A percentile compares a stretch with the other conserved stretches of the same genome.
phyloP scores from a whole-genome alignment of 2,888 invertebrate species.

The Papilio elwesi region DNA sequence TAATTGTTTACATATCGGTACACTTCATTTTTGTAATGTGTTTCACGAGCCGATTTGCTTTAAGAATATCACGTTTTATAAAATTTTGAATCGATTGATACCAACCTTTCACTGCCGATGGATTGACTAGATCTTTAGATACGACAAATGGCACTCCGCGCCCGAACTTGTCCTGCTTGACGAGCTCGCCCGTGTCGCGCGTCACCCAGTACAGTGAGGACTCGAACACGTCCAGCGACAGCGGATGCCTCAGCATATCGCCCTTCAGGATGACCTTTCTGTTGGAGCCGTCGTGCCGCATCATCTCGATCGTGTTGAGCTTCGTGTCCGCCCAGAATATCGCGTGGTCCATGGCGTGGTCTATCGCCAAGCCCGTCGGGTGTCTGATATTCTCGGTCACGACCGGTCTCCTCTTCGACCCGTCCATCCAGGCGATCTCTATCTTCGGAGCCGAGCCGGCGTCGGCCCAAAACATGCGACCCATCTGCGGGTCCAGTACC shows the following conservation, averaged over 20 bases:
- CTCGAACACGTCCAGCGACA: slow-evolving; percentile 97
- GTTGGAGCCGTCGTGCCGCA: slow-evolving; percentile 91
- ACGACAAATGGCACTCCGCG: slow-evolving; percentile 94
- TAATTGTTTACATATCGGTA: not conserved
- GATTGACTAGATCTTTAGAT: slow-evolving; percentile 92
- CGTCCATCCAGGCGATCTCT: slow-evolving; percentile 98
- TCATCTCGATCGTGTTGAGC: slow-evolving; percentile 93
- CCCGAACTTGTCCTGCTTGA: slow-evolving; percentile 98
- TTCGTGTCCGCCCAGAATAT: slow-evolving; percentile 99
- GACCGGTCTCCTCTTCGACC: slow-evolving; percentile 92
- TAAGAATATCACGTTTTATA: too few species aligned
- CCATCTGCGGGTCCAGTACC: slow-evolving; percentile 93
- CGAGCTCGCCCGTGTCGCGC: slow-evolving; percentile 92
- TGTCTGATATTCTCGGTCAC: slow-evolving; percentile 92
- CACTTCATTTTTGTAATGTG: not conserved
- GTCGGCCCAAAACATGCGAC: slow-evolving; percentile 97
- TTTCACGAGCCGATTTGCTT: too few species aligned
- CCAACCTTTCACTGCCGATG: slow-evolving; percentile 92
- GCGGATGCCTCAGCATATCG: slow-evolving; percentile 90
- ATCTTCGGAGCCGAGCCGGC: slow-evolving; percentile 96
- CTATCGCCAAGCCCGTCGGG: slow-evolving; percentile 95
- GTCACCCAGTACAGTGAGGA: slow-evolving; percentile 97
- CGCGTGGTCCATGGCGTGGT: slow-evolving; percentile 94
- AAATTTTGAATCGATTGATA: too few species aligned
- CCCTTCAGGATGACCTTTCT: slow-evolving; percentile 89